Percentiles rank a stretch among this genome's conserved stretches.
These are phyloP conservation scores for Smutsia temminckii DNA, from an alignment of 2,797 vertebrate genomes.

Conservation along the genomic window DNA sequence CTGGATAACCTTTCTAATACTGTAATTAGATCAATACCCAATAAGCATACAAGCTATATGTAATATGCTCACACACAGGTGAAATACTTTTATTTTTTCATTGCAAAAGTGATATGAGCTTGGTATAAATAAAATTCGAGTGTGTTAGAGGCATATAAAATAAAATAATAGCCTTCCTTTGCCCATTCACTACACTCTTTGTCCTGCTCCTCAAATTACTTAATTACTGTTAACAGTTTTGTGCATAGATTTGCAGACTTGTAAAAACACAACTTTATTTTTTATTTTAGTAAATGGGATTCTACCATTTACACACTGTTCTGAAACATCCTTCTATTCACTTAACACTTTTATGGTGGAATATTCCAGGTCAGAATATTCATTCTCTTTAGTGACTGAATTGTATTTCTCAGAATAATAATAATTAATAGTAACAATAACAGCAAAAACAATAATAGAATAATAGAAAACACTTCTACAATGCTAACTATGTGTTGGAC, in stretches of 20 bases:
- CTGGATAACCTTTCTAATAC: neutral
- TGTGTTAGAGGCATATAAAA: neutral
- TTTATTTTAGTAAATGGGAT: neutral
- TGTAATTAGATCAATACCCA: neutral
- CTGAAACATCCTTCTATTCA: neutral
- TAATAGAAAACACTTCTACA: neutral
- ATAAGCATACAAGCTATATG: neutral
- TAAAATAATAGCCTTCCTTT: neutral
- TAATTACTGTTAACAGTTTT: neutral
- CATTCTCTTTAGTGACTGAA: neutral
- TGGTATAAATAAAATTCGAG: neutral
- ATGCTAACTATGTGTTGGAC: no score
- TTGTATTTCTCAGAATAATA: neutral
- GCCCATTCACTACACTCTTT: neutral
- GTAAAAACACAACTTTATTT: neutral
- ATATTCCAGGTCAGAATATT: neutral
- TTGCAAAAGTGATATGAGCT: neutral
- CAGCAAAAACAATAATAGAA: neutral
- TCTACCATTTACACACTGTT: neutral
- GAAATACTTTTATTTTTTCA: neutral
- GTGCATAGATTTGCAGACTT: neutral
- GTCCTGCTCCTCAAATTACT: neutral
- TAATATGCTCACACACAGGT: neutral
- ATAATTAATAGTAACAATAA: neutral
- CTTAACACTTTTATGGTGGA: neutral